Evolutionary conservation across 2,113 vertebrate species (phyloP), one percentile per base, ranked within the genome.

Genomic region (Gnathonemus longibarbis): DNA sequence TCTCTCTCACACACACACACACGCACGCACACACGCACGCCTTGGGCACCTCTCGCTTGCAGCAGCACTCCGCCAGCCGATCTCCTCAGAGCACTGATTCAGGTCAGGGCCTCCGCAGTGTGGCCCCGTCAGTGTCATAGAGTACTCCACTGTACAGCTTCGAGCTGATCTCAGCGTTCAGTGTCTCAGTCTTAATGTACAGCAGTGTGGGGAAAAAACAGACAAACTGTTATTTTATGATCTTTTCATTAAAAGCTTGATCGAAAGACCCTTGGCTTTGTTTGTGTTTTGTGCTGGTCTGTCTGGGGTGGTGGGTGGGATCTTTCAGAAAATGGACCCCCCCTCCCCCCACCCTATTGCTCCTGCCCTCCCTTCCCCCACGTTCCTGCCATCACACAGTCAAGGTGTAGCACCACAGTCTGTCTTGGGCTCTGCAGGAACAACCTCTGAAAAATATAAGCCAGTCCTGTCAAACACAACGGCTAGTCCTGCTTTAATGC

Each of bases 191-290:
- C 98, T 99, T 99, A 99, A 99, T 99, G 98, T 99, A 99, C 98
- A 99, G 98, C 97, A 96, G 97, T 97, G 97, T 96, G 95, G 93
- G 50, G 70, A 97, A 95, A 94, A 70, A 52, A 52, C 56, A n/a
- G 8, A 95, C 91, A 95, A 98, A 98, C 97, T 97, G 97, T 98
- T 99, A 98, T 98, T 99, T 99, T 99, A 98, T 97, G 97, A 98
- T 97, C 98, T 98, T 98, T 99, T 98, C 97, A 99, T 98, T 99
- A 99, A 99, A 99, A 98, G 97, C 97, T 98, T 98, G 97, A 97
- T 97, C 96, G 96, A 97, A 98, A 98, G 97, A 91, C 91, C 50
- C 39, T 84, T 62, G 31, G 21, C 13, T 42, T 3, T 27, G 42
- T 62, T 10, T 85, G 50, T 89, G 74, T 56, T 53, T 45, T 77